Percentiles rank a stretch among this genome's conserved stretches.
Conservation (phyloP, 2,888 invertebrate species). For the Rugalucina vietnamica region DNA sequence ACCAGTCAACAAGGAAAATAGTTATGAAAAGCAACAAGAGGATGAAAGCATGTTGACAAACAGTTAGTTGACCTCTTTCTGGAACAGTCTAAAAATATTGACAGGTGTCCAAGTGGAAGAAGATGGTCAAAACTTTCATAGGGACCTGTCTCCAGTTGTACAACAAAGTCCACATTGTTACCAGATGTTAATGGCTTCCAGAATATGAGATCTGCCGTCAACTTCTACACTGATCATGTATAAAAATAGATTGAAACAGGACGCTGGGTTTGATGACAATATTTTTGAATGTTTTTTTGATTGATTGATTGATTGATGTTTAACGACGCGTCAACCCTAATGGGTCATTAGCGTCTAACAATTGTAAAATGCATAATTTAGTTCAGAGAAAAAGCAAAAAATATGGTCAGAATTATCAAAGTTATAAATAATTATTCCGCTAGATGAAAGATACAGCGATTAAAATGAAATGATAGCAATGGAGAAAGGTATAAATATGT, state of each 20-base stretch:
- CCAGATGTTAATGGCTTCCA: constrained; percentile 11
- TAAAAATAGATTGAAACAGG: constrained; percentile 40
- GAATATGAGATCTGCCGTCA: constrained; percentile 31
- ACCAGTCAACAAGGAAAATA: neutral
- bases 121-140: constrained; percentile 39
- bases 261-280: constrained; percentile 28
- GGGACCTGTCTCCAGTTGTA: constrained; percentile 30
- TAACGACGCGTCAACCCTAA: too few relatives aligned
- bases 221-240: constrained; percentile 22
- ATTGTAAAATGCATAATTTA: too few relatives aligned
- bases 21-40: neutral
- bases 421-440: too few relatives aligned
- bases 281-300: constrained; percentile 53
- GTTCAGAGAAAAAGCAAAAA: too few relatives aligned
- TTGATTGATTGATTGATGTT: too few relatives aligned
- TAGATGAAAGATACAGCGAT: too few relatives aligned
- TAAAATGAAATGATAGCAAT: too few relatives aligned
- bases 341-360: too few relatives aligned
- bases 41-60: constrained; percentile 6
- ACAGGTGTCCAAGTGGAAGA: constrained; percentile 21
- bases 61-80: constrained; percentile 22
- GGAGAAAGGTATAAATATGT: too few relatives aligned
- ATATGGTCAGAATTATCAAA: too few relatives aligned
- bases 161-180: constrained; percentile 41
- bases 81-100: constrained; percentile 35